Evolutionary conservation across 2,113 vertebrate genomes (phyloP).

Genomic region (Myxocyprinus asiaticus): DNA sequence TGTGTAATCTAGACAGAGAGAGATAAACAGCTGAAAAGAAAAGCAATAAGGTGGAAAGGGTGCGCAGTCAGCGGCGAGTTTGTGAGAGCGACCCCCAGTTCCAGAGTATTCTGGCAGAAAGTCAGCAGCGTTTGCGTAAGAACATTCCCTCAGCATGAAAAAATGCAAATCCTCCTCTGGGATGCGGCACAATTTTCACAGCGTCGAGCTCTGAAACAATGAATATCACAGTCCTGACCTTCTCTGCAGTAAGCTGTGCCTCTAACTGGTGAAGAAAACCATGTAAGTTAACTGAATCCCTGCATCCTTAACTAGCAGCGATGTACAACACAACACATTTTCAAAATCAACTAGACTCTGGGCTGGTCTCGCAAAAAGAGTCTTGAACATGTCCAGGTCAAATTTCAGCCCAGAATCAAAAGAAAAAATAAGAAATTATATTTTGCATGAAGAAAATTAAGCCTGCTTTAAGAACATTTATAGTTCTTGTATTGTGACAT

Average conservation of each 20-base stretch:
- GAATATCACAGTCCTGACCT: constrained; percentile 39
- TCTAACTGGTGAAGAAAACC: neutral
- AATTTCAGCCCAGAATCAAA: no score
- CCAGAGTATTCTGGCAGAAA: no score
- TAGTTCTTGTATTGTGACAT: no score
- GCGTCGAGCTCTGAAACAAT: constrained; percentile 28
- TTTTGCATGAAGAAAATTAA: no score
- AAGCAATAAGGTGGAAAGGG: constrained; percentile 15
- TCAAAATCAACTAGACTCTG: no score
- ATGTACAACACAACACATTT: no score
- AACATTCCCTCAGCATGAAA: constrained; percentile 56
- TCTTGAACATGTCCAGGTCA: no score
- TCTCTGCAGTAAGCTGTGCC: constrained; percentile 34
- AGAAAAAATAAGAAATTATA: no score
- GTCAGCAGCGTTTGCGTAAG: constrained; percentile 38
- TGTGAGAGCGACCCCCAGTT: constrained; percentile 30
- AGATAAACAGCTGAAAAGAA: constrained; percentile 18
- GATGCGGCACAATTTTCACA: constrained; percentile 51
- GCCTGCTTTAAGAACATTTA: no score
- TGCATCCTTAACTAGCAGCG: no score
- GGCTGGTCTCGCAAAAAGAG: no score
- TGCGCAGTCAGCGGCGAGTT: constrained; percentile 53
- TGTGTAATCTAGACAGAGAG: constrained; percentile 8
- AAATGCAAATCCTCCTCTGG: constrained; percentile 55
- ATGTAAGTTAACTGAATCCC: neutral